Evolutionary conservation across 2,113 vertebrate species (phyloP), one percentile per base, ranked within the genome.

Genomic region (Neomonachus schauinslandi): DNA sequence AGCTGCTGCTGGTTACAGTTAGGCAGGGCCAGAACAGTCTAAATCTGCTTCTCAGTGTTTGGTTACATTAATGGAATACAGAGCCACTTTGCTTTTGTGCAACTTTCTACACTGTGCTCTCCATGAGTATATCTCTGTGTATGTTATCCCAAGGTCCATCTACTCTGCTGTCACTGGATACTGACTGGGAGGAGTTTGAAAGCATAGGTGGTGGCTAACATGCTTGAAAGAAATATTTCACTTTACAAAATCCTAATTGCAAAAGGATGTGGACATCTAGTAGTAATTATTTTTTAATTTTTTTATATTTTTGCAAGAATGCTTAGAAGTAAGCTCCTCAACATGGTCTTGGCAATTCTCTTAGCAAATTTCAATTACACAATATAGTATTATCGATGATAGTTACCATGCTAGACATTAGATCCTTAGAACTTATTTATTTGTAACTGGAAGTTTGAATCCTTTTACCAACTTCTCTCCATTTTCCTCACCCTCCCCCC

Each of bases 201-300:
- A 39, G 28, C 10, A 31, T 24, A 53, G 42, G 49, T 19, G 63
- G 65, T 77, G 42, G 26, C 21, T 90, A 51, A 55, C 15, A 97
- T 93, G 19, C 33, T 74, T 90, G 69, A 88, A 87, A 94, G 51
- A 26, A 82, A 39, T 42, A 91, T 36, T 95, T 95, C 12, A 67
- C 51, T 72, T 74, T 69, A 39, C 28, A 55, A 84, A 94, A 80
- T 51, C 91, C 19, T 89, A 63, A 82, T 59, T 39, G 11, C 26
- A 87, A 94, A 88, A 91, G 31, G 49, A 46, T 79, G 33, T 80
- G 31, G 21, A 46, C 21, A 95, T 51, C 21, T 6, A 77, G 46
- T 26, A 67, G 59, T 72, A 82, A 85, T 81, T 36, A 24, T 31
- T 28, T 39, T 46, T 74, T 46, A 9, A 46, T 16, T 1, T 46